Conservation (phyloP, 2,113 vertebrate genomes). For the Trinectes maculatus region DNA sequence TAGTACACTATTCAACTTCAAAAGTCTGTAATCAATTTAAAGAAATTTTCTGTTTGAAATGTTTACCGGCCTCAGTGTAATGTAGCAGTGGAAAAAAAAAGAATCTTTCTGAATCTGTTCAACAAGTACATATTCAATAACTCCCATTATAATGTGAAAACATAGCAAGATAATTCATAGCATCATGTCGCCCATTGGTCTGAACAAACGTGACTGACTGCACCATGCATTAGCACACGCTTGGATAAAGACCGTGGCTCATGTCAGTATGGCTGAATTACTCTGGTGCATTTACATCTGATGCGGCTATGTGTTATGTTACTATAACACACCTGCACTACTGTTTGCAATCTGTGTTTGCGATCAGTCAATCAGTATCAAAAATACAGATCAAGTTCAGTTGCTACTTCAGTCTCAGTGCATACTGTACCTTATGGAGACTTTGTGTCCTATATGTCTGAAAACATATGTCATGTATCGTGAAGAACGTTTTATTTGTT, state of each 20-base stretch:
- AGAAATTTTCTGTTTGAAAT: constrained; percentile 52
- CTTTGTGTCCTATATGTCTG: not conserved
- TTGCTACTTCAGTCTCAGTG: too few relatives aligned
- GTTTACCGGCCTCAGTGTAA: not conserved
- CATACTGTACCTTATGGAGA: not conserved
- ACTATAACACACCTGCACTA: too few relatives aligned
- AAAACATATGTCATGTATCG: not conserved
- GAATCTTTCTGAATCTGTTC: too few relatives aligned
- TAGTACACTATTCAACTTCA: constrained; percentile 70
- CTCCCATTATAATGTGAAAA: not conserved
- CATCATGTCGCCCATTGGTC: too few relatives aligned
- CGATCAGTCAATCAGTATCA: not conserved
- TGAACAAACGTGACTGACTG: too few relatives aligned
- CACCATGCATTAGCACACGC: too few relatives aligned
- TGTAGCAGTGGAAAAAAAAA: constrained; percentile 14
- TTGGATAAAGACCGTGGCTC: not conserved
- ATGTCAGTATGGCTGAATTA: not conserved
- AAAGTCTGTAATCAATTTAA: constrained; percentile 64
- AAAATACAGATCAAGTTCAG: not conserved
- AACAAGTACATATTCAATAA: not conserved
- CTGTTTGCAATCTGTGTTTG: too few relatives aligned
- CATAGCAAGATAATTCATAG: not conserved
- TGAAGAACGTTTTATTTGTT: constrained; percentile 6
- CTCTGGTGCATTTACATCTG: not conserved
- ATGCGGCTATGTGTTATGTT: too few relatives aligned